phyloP scores from a whole-genome alignment of 2,113 vertebrate species.

The Chamaea fasciata region DNA sequence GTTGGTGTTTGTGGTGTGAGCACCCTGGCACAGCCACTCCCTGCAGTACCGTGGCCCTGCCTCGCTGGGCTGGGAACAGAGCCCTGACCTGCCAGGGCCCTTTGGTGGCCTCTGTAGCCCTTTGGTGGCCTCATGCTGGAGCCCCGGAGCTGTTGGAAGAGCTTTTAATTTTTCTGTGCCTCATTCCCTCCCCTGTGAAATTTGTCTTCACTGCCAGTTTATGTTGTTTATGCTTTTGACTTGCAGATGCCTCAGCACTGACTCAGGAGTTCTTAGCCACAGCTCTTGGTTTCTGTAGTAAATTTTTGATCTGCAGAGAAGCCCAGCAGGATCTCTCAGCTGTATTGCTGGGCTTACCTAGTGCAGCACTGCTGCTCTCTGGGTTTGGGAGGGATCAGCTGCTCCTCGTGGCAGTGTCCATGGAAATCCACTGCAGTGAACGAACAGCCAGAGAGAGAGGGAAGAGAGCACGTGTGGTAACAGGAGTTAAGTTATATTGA shows the following conservation, averaged over 20 bases:
- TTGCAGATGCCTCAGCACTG: not conserved
- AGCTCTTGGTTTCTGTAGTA: not conserved
- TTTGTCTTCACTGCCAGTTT: not conserved
- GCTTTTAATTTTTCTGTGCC: constrained; percentile 38
- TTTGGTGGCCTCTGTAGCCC: not conserved
- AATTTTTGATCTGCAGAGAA: not conserved
- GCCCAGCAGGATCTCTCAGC: not conserved
- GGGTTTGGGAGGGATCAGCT: not conserved
- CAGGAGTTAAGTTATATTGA: not conserved
- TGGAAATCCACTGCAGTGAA: not conserved
- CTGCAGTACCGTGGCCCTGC: not conserved
- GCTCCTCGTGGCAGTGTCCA: not conserved
- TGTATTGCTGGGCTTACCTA: not conserved
- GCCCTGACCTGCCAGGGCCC: constrained; percentile 33
- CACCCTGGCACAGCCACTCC: not conserved
- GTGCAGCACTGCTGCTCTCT: not conserved
- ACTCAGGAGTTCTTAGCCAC: constrained; percentile 12
- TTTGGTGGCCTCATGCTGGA: not conserved
- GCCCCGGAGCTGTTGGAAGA: not conserved
- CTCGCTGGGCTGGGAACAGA: not conserved
- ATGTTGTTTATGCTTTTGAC: not conserved
- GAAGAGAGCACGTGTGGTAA: fast-evolving
- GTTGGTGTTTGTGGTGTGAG: not conserved
- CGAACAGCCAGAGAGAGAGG: not conserved
- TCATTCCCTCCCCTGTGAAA: constrained; percentile 6